Evolutionary conservation across 2,113 vertebrate genomes (phyloP).

Genomic region (Salvelinus namaycush): DNA sequence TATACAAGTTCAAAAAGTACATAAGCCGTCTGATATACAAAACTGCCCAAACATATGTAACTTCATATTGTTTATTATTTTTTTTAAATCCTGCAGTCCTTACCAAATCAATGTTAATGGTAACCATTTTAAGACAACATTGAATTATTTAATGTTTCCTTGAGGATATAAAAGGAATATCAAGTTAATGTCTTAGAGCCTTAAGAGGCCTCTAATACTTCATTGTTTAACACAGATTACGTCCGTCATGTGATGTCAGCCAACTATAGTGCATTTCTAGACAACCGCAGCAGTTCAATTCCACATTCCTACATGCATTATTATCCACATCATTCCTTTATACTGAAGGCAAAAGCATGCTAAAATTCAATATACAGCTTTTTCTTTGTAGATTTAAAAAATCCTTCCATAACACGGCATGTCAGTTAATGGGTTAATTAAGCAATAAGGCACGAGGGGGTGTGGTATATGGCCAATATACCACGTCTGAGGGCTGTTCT

Average conservation of each 20-base stretch:
- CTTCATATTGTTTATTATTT: constrained; percentile 20
- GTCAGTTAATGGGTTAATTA: constrained; percentile 4
- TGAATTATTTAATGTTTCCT: constrained; percentile 12
- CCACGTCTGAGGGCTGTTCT: too few relatives aligned
- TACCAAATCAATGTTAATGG: constrained; percentile 18
- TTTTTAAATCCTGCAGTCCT: constrained; percentile 11
- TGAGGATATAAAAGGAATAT: constrained; percentile 25
- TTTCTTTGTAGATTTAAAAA: constrained; percentile 7
- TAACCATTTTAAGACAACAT: constrained; percentile 18
- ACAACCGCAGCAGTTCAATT: constrained; percentile 42
- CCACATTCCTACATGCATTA: constrained; percentile 59
- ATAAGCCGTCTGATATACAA: background rate
- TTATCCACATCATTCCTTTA: constrained; percentile 34
- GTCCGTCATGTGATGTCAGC: constrained; percentile 21
- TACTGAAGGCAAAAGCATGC: constrained; percentile 51
- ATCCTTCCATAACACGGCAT: constrained; percentile 21
- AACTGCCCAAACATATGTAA: background rate
- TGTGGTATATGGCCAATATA: too few relatives aligned
- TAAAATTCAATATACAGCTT: constrained; percentile 24
- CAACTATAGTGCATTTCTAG: constrained; percentile 53
- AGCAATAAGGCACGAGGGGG: too few relatives aligned
- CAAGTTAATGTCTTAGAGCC: constrained; percentile 8
- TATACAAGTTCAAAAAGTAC: background rate
- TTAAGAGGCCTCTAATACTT: constrained; percentile 25
- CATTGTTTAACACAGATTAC: constrained; percentile 34